Base-by-base conservation (phyloP, 2,797 vertebrate genomes). In the Menidia menidia region DNA sequence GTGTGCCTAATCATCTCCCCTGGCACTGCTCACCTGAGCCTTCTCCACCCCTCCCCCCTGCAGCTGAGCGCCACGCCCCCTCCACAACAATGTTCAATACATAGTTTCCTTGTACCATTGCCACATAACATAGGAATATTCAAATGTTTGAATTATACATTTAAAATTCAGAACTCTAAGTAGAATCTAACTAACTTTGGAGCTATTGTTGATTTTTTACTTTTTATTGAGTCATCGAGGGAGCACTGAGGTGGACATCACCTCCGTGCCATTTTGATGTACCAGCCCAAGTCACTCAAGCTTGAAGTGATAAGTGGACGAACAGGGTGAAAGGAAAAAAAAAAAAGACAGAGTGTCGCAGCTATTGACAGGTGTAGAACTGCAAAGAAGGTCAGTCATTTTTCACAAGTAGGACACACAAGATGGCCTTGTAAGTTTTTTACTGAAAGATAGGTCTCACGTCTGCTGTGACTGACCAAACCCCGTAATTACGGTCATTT, bases 231-330 rank as follows among this genome's bases (percentile, higher is more conserved):
- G n/a, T 33, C 57, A 60, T 78, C 45, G 64, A 64, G 13, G 30
- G 50, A 59, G 44, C 58, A 80, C 25, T 75, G n/a, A 2, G 64
- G 19, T 57, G 47, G 53, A 79, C 56, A 60, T 61, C 50, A 60
- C 44, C 73, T 75, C 10, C 54, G 57, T 55, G 54, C 71, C 55
- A 68, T 73, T 65, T 63, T 70, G 30, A 68, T 14, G 32, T 2
- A 32, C 35, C 44, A 65, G 56, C 60, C 25, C 61, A 73, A 68
- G 60, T 66, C 63, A 45, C 35, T 84, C 74, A 76, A 71, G 60
- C 57, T 60, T 74, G 57, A 83, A 61, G 68, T 79, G 75, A 79
- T 75, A 85, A 87, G 59, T 80, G 71, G 63, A 63, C 50, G 64
- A 64, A 68, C 74, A 66, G 62, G 30, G 61, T 51, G 42, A 43